Base-by-base conservation (phyloP, 2,888 invertebrate genomes). In the Ethmia dodecea region DNA sequence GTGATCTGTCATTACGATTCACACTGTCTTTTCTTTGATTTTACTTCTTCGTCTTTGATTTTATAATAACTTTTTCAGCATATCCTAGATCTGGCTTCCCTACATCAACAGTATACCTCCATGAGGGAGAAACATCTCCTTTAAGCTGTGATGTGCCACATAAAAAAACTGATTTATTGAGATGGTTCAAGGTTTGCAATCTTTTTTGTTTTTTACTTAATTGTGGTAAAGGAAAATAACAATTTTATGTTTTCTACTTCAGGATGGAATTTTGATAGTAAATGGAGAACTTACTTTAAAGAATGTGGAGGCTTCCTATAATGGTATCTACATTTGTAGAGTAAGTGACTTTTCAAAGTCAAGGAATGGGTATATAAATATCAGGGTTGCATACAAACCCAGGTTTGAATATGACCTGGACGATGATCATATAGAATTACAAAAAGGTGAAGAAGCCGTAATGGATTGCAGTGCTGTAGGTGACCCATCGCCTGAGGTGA, bases 151-250 rank as follows among this genome's bases (percentile, higher is more conserved):
- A 42, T 9, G 30, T 66, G 11, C 50, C 62, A 3, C 57, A 63
- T 33, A 34, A 20, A 8, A 33, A 9, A 11, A 47, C 42, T 1
- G 69, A 72, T 40, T 22, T 14, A 16, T 13, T 75, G 1, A 55
- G 60, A 2, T 75, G 75, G 75, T 75, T 48, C 40, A 74, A 69
- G 68, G 75, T 74, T 52, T 22, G n/a, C n/a, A n/a, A n/a, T n/a
- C n/a, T n/a, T n/a, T n/a, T n/a, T n/a, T n/a, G n/a, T n/a, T n/a
- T n/a, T n/a, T n/a, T n/a, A n/a, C n/a, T n/a, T n/a, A n/a, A n/a
- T n/a, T n/a, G n/a, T n/a, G n/a, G n/a, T n/a, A n/a, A n/a, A n/a
- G n/a, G n/a, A n/a, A n/a, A n/a, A n/a, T n/a, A n/a, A n/a, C 22
- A 1, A 22, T 8, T 8, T 22, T 22, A n/a, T 22, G 2, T 22